Evolutionary conservation across 1,140 invertebrate species (phyloP).

Genomic region (Drosophila orena): DNA sequence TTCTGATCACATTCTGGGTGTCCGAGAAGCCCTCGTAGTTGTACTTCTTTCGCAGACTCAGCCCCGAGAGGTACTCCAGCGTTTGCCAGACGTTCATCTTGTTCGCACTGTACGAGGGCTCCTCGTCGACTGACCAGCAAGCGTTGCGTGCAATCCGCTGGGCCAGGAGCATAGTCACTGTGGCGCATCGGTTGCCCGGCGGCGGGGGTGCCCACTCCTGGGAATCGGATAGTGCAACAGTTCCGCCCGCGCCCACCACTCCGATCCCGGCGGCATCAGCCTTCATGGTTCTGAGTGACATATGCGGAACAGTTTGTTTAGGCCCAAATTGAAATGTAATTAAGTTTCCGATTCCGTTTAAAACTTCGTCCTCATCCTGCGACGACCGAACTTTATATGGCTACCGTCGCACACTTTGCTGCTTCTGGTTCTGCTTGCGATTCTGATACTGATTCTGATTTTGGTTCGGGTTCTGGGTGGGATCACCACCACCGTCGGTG

Average conservation of each 20-base stretch:
- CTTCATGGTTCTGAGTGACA: slow-evolving; percentile 67
- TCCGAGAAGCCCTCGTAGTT: slow-evolving; percentile 80
- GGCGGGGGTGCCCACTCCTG: slow-evolving; percentile 56
- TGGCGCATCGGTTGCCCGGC: slow-evolving; percentile 62
- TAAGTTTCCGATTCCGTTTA: slow-evolving; percentile 59
- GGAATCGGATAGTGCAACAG: slow-evolving; percentile 69
- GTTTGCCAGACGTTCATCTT: slow-evolving; percentile 84
- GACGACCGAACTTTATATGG: slow-evolving; percentile 66
- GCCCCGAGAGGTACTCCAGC: slow-evolving; percentile 71
- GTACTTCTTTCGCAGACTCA: slow-evolving; percentile 75
- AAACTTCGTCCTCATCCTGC: slow-evolving; percentile 44
- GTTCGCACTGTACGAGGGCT: slow-evolving; percentile 77
- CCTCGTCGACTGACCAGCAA: slow-evolving; percentile 82
- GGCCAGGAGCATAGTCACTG: slow-evolving; percentile 82
- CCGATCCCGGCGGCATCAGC: slow-evolving; percentile 50
- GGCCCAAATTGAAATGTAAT: slow-evolving; percentile 78
- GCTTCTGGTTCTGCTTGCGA: too few relatives aligned
- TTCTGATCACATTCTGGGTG: slow-evolving; percentile 72
- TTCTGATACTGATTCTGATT: too few relatives aligned
- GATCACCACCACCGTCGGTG: slow-evolving; percentile 17
- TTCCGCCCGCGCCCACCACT: slow-evolving; percentile 29
- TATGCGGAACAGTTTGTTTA: slow-evolving; percentile 68
- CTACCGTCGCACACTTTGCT: neutral
- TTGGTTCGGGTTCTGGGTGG: slow-evolving; percentile 23
- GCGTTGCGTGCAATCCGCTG: slow-evolving; percentile 77